Base-by-base conservation (phyloP, 2,888 invertebrate species). In the Blera fallax region DNA sequence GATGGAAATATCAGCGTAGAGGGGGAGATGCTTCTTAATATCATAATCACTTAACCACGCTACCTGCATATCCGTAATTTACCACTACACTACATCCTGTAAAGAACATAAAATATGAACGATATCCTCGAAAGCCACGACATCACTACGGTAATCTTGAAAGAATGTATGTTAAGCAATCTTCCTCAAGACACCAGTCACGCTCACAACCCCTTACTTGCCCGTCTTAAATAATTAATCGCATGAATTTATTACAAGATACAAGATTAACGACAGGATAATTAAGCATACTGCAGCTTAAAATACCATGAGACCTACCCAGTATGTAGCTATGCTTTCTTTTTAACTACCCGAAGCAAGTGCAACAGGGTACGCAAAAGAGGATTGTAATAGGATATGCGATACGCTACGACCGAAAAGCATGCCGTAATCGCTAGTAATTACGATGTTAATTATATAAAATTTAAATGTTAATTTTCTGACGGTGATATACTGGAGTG, bases 211-310 rank as follows among this genome's bases (percentile, higher is more conserved):
- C 43, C 58, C 43, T 48, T 52, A 37, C n/a, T 18, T 27, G 24
- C 18, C 37, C 43, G 32, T 43, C 60, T 69, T 69, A 79, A 84
- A 84, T 84, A 84, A 84, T 79, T 84, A 84, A 84, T 84, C 79
- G 79, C 62, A 43, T 69, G 73, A 84, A 84, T 84, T 84, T 84
- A 84, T 79, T 62, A 64, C 73, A 73, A 24, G 73, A 29, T 74
- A 69, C 62, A 78, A 54, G 69, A 84, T 84, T 84, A 84, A 84
- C 64, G 83, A 79, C 73, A 69, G 79, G 73, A 79, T 84, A 84
- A 84, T 84, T 84, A 84, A 79, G 64, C 64, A 69, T 21, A 64
- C 48, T 83, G 83, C 78, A 83, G 21, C 56, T 74, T 32, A 78
- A 77, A 65, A 50, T 60, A 37, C 27, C 45, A 52, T 52, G 40